Base-by-base conservation (phyloP, 2,888 invertebrate species). In the Bedellia somnulentella region DNA sequence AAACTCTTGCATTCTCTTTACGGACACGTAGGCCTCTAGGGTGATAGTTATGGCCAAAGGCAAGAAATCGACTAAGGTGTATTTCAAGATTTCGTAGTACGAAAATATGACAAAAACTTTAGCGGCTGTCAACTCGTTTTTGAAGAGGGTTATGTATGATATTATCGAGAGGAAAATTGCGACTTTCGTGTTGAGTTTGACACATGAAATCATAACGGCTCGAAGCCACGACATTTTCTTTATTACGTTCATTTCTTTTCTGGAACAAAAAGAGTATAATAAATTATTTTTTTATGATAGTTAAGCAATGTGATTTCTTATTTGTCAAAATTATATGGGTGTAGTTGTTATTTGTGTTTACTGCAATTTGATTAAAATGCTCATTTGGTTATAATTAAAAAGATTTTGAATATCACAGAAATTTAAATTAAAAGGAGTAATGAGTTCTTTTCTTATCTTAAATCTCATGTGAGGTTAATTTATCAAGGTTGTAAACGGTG, bases 71-170 rank as follows among this genome's bases (percentile, higher is more conserved):
- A 88, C 89, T 61, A 91, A 80, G 0, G 86, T 83, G 33, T 87
- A 82, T 24, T 89, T 83, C 3, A 92, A 57, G 34, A 89, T 86
- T 43, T 89, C 90, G 49, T 88, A 91, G 42, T 90, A 85, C 0
- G 91, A 85, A 15, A 89, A 85, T 18, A 89, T 80, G 5, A 89
- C 86, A 52, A 89, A 91, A 0, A 89, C 70, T 51, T 83, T 84
- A 31, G 89, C 85, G 0, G 93, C 86, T 0, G 85, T 86, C 2
- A 93, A 62, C 35, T 76, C 59, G 44, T 86, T 79, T 1, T 82
- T 82, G 15, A 81, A 61, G n/a, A n/a, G n/a, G 0, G 85, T 71
- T 2, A 85, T 77, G 47, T 82, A 88, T 0, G 85, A 79, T 5
- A 89, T 64, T 11, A 93, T 80, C 2, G 87, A 87, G 1, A 88